Percentiles rank a stretch among this genome's conserved stretches.
Conservation (phyloP, 2,797 vertebrate species). For the Phaenicophaeus curvirostris region DNA sequence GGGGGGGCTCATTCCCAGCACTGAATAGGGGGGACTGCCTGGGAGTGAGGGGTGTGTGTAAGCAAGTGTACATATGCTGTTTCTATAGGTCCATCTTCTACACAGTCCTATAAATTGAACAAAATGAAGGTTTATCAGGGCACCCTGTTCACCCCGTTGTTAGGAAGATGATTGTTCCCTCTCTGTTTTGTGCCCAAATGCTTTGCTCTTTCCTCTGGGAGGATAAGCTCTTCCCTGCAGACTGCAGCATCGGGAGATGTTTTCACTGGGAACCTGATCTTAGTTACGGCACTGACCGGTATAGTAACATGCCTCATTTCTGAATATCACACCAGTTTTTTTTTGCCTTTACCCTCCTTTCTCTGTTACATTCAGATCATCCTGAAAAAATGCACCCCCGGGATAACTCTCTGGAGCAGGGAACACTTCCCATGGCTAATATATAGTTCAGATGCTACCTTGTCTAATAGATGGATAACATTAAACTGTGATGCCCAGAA, state of each 20-base stretch:
- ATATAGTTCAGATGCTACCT: background rate
- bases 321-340: background rate
- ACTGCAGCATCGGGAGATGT: background rate
- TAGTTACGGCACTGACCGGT: background rate
- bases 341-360: background rate
- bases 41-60: background rate
- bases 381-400: rapidly evolving
- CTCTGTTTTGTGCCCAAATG: background rate
- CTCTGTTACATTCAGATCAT: background rate
- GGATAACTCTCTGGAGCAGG: background rate
- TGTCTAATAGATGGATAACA: background rate
- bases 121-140: background rate
- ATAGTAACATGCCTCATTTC: background rate
- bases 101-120: background rate
- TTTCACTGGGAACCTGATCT: background rate
- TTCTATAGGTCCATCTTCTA: background rate
- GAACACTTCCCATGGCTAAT: background rate
- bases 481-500: background rate
- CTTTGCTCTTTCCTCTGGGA: background rate
- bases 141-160: background rate
- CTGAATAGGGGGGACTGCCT: background rate
- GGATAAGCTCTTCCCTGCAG: background rate
- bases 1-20: background rate
- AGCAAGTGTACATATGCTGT: background rate
- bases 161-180: background rate